These are phyloP conservation scores for Drosophila sp. DNA, from an alignment of 1,140 invertebrate genomes.

Conservation along the genomic window DNA sequence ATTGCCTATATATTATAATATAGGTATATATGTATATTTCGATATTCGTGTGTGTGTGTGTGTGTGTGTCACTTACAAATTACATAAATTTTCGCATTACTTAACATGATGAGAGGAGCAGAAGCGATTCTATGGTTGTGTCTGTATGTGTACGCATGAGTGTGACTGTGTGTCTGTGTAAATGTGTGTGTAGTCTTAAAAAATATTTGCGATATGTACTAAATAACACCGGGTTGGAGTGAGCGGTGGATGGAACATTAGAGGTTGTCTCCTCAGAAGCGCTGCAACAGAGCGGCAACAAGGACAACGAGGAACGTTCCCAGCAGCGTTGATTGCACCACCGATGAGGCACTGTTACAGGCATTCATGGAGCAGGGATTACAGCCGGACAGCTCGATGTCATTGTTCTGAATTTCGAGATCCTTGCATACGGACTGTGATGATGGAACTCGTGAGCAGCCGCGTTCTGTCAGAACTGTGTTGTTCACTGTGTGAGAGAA, in stretches of 20 bases:
- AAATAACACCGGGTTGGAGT: constrained; percentile 66
- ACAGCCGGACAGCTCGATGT: constrained; percentile 47
- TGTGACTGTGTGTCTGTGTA: constrained; percentile 7
- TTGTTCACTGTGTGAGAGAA: constrained; percentile 53
- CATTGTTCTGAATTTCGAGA: constrained; percentile 39
- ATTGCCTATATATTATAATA: constrained; percentile 44
- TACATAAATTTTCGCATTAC: constrained; percentile 40
- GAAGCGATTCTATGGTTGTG: constrained; percentile 1
- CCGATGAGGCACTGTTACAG: constrained; percentile 61
- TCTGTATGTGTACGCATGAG: constrained; percentile 9
- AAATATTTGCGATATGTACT: constrained; percentile 62
- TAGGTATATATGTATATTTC: constrained; percentile 43
- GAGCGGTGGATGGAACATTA: background rate
- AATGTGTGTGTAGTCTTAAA: constrained; percentile 36
- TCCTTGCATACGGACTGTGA: constrained; percentile 59
- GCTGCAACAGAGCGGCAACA: constrained; percentile 58
- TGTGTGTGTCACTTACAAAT: constrained; percentile 51
- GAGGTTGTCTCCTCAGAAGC: constrained; percentile 42
- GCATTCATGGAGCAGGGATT: constrained; percentile 69
- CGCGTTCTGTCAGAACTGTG: constrained; percentile 51
- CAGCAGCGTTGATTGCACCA: constrained; percentile 51
- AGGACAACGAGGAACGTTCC: constrained; percentile 54
- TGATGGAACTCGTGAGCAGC: constrained; percentile 68
- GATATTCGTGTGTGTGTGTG: constrained; percentile 42
- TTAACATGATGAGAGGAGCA: constrained; percentile 42